Base-by-base conservation (phyloP, 2,888 invertebrate species). In the Sinhomidia bicolor region DNA sequence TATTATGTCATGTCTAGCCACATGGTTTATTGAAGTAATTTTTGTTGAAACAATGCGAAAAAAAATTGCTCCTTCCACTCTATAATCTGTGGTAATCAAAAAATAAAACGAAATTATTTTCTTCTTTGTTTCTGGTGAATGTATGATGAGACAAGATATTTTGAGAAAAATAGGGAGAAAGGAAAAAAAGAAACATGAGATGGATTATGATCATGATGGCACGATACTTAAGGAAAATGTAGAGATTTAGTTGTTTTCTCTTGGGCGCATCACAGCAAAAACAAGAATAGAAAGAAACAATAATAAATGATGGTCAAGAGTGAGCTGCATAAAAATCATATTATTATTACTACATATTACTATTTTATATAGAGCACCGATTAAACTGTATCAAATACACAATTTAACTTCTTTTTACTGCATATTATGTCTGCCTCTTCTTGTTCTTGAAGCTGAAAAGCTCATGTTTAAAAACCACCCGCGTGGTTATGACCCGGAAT, bases 401-500 rank as follows among this genome's bases (percentile, higher is more conserved):
- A 85, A 65, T 74, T 47, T 29, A 54, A 23, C 26, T 76, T 76
- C 14, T 47, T 54, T 5, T 14, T 47, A 29, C 36, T 57, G 32
- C 7, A 10, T 41, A n/a, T 26, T 54, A n/a, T 20, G 54, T 54
- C n/a, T 12, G 23, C n/a, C n/a, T n/a, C n/a, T n/a, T n/a, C n/a
- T n/a, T n/a, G n/a, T n/a, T 2, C 44, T 36, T 5, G 36, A 80
- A 44, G 62, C 26, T 36, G 36, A 36, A 36, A 82, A 82, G 44
- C 23, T 80, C 62, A 80, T 80, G 80, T 54, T 68, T 44, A 85
- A 54, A 87, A 89, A 90, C 91, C 91, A 91, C 91, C 91, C 91
- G 91, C 90, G 90, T 91, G 89, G 91, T 92, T 91, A 92, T 90
- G 90, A 92, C 91, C 91, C 90, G 90, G 91, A 92, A 91, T 92